phyloP scores from a whole-genome alignment of 2,888 invertebrate species.

The Thereva nobilitata region DNA sequence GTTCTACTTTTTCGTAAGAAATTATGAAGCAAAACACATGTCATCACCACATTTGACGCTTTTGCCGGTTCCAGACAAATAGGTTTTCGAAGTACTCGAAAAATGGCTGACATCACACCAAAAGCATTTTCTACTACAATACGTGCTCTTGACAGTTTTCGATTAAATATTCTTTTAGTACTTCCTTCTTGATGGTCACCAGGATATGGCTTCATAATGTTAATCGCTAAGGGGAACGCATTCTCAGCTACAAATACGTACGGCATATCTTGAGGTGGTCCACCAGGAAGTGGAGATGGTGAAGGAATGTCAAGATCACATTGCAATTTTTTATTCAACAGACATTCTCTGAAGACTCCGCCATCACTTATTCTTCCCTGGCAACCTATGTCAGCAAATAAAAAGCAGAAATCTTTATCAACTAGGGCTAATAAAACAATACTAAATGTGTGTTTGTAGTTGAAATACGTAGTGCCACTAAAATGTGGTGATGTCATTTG shows the following conservation, averaged over 20 bases:
- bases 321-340: neutral
- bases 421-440: constrained; percentile 48
- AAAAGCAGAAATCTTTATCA: constrained; percentile 48
- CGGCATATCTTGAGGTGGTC: neutral
- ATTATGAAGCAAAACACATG: constrained; percentile 2
- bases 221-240: neutral
- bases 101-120: constrained; percentile 14
- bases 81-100: constrained; percentile 12
- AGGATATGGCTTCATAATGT: constrained; percentile 19
- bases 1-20: neutral
- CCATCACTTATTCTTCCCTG: constrained; percentile 47
- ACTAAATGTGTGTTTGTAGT: constrained; percentile 48
- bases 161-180: neutral
- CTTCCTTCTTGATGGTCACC: neutral
- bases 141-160: neutral
- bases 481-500: neutral
- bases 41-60: neutral
- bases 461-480: constrained; percentile 46
- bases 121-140: constrained; percentile 15
- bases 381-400: constrained; percentile 48
- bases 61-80: neutral
- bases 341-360: constrained; percentile 41
- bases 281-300: neutral
- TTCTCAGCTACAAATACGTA: constrained; percentile 15
- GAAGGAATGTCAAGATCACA: neutral